A percentile compares a stretch with the other conserved stretches of the same genome.
phyloP scores from a whole-genome alignment of 2,888 invertebrate species.

The Drosophila gaucha region DNA sequence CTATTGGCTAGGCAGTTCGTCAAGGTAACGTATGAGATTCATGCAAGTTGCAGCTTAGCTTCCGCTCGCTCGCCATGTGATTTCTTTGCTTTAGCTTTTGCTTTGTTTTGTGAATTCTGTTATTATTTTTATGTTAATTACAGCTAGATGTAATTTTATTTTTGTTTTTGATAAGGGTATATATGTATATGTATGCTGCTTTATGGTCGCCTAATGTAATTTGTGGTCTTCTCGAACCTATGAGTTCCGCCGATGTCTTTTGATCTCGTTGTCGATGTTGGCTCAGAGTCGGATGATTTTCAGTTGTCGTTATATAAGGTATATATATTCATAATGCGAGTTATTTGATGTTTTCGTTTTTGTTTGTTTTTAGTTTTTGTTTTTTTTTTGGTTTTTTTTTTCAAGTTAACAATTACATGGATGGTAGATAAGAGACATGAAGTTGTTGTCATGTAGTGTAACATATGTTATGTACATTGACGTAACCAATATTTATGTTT shows the following conservation, averaged over 20 bases:
- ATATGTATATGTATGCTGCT: constrained; percentile 9
- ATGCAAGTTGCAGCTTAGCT: constrained; percentile 44
- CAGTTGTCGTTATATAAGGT: constrained; percentile 1
- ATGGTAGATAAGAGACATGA: constrained; percentile 37
- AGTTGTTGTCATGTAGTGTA: constrained; percentile 40
- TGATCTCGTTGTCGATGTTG: constrained; percentile 14
- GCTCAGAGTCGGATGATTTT: constrained; percentile 30
- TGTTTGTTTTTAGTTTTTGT: not conserved
- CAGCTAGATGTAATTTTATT: too few species aligned
- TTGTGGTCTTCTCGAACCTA: not conserved
- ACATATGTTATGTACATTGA: constrained; percentile 40
- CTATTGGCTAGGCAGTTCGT: constrained; percentile 3
- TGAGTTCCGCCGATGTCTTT: constrained; percentile 1
- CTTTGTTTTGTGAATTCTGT: constrained; percentile 3
- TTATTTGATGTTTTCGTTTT: constrained; percentile 23
- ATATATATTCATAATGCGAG: constrained; percentile 2
- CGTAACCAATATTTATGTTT: constrained; percentile 40
- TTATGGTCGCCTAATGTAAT: constrained; percentile 3
- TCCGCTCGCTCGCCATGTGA: constrained; percentile 16
- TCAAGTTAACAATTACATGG: constrained; percentile 36
- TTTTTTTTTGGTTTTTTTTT: not conserved
- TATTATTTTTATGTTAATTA: constrained; percentile 11
- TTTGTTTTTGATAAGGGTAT: not conserved
- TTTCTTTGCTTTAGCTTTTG: constrained; percentile 2
- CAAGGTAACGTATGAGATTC: constrained; percentile 27